Evolutionary conservation across 2,113 vertebrate genomes (phyloP), one percentile per base, ranked within the genome.

Genomic region (Capricornis sumatraensis): DNA sequence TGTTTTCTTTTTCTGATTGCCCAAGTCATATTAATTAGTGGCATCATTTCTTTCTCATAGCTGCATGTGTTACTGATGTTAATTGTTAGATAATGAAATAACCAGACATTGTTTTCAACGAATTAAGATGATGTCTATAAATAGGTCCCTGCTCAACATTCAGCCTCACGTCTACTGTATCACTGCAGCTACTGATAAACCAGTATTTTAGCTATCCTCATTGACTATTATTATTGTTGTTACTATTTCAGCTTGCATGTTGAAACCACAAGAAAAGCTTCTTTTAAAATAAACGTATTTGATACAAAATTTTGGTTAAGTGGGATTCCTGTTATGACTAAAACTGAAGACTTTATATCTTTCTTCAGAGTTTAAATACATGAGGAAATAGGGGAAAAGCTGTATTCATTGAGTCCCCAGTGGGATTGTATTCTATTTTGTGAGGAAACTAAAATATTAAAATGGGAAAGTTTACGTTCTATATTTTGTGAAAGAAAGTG

Each of bases 71-170:
- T 96, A 57, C 64, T 81, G 62, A 62, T 92, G 85, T 45, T 78
- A 87, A 87, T 81, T 94, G 64, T 92, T 83, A 93, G 47, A 81
- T 97, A 50, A 93, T 91, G 83, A 93, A 96, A 64, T 95, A 90
- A 60, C 50, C 85, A 79, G 33, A 53, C 67, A 83, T 83, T 94
- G 60, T 92, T 96, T 78, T 87, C 92, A 89, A 95, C 25, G 81
- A 86, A 96, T 84, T 81, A 95, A 89, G 76, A 82, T 0, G 0
- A 74, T 55, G 45, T 76, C 67, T 94, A 58, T 76, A 95, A 96
- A 91, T 36, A 94, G 88, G 36, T 78, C 55, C 45, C 53, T 9
- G 60, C 19, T 93, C 60, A 87, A 91, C 57, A 91, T 81, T 87
- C 83, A 83, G n/a, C 27, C 60, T 96, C 64, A 7, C 28, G 76